Evolutionary conservation across 1,140 invertebrate species (phyloP).

Genomic region (Scaptodrosophila lebanonensis): DNA sequence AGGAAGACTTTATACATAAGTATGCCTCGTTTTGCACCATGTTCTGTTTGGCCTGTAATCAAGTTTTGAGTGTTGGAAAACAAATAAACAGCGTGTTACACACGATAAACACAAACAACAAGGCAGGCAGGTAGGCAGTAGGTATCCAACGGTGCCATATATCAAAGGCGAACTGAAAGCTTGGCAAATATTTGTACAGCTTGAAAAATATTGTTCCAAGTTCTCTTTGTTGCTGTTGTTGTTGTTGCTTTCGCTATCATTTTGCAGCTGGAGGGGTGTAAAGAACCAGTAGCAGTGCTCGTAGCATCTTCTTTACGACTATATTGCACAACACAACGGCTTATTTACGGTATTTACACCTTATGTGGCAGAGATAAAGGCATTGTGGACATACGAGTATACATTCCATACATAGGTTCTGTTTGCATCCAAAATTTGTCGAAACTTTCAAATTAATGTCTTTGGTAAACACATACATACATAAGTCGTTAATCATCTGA

Average conservation of each 20-base stretch:
- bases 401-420: too few relatives aligned
- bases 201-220: conserved; percentile 10
- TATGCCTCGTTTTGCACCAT: too few relatives aligned
- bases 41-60: conserved; percentile 47
- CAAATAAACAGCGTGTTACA: conserved; percentile 67
- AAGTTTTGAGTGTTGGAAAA: conserved; percentile 59
- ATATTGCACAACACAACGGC: too few relatives aligned
- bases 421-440: too few relatives aligned
- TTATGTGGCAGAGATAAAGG: conserved; percentile 17
- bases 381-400: too few relatives aligned
- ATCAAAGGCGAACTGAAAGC: conserved; percentile 27
- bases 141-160: conserved; percentile 15
- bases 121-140: neutral
- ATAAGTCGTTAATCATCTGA: too few relatives aligned
- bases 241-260: neutral
- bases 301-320: too few relatives aligned
- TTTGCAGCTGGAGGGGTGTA: conserved; percentile 36
- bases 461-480: too few relatives aligned
- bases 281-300: conserved; percentile 35
- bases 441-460: too few relatives aligned
- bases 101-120: conserved; percentile 55
- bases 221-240: too few relatives aligned
- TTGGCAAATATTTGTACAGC: conserved; percentile 60
- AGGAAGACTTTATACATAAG: too few relatives aligned
- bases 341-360: conserved; percentile 67